Base-by-base conservation (phyloP, 2,797 vertebrate genomes). In the Pseudotriccus pelzelni region DNA sequence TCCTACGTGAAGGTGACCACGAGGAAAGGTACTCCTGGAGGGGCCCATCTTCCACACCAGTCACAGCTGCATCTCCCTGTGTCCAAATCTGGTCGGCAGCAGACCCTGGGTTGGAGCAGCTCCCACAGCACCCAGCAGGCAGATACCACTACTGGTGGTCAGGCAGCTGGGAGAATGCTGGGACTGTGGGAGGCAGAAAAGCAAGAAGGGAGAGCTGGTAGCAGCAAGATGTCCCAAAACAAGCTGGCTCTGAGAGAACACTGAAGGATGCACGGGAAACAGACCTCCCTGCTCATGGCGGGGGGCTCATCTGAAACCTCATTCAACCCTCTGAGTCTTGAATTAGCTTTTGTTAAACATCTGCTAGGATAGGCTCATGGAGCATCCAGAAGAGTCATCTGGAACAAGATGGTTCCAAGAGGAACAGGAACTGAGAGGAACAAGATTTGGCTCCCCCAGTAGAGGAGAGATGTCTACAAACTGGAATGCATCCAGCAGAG, bases 1-100 rank as follows among this genome's bases (percentile, higher is more conserved):
- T 28, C 15, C 28, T 4, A 43, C 5, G 30, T 53, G 43, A 2
- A 17, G 2, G 3, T 12, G 52, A 14, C 19, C 58, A 49, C 0
- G 4, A 79, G n/a, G 36, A 55, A 19, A 2, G 3, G 19, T 2
- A 16, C 9, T 53, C 59, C n/a, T 3, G 4, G n/a, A 34, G 27
- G 12, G 11, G n/a, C 8, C 21, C 20, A 3, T 17, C 63, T 62
- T 63, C 59, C 68, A 39, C 1, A 1, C 14, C 46, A 59, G 49
- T 27, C 64, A 58, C 74, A 55, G 44, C 46, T 44, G 14, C 67
- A 64, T 14, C 49, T 56, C 78, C 67, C 6, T 8, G 46, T 28
- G 59, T 6, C 59, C 64, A 19, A 12, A 23, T 9, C 22, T 15
- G 4, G 46, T 6, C 0, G 3, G 46, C 32, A 69, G 53, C 53